Base-by-base conservation (phyloP, 2,113 vertebrate species). In the Neopipo cinnamomea region DNA sequence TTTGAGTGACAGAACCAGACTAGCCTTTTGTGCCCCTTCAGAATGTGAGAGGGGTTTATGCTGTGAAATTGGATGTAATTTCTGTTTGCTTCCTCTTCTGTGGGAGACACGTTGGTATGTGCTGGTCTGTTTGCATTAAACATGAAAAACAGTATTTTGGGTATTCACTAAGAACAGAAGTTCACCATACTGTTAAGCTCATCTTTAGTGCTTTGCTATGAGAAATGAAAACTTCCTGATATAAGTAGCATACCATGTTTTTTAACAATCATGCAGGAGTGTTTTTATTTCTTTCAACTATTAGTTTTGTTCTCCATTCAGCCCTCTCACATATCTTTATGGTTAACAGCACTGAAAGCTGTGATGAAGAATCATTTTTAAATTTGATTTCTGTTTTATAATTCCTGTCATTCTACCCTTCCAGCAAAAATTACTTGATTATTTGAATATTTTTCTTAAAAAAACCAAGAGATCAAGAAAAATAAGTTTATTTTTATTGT, bases 31-130 rank as follows among this genome's bases (percentile, higher is more conserved):
- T 35, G 16, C 9, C 31, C 27, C 47, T 85, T 44, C 58, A 53
- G 44, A 37, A 19, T 0, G 0, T 6, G 22, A 73, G 15, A 0
- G 0, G 3, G 2, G 23, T 73, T 73, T 56, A 10, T 7, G 11
- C 30, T 6, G 3, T 23, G 30, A 77, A 83, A 59, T 9, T 22
- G 9, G 10, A 31, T 15, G 15, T 12, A 28, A 46, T 56, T 72
- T 87, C 52, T 63, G 16, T n/a, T 72, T 1, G 0, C 0, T 66
- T 71, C 39, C 47, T 50, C 59, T 58, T 49, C 27, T 31, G 14
- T 19, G 4, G 10, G 41, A 47, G 12, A 46, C 2, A 3, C 18
- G 24, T 88, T 49, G 15, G 12, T 53, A 61, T 13, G 21, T 17
- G 20, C 37, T 49, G 31, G 22, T 49, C 42, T 72, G 22, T 23